Conservation (phyloP, 2,888 invertebrate genomes). For the Myopa tessellatipennis region DNA sequence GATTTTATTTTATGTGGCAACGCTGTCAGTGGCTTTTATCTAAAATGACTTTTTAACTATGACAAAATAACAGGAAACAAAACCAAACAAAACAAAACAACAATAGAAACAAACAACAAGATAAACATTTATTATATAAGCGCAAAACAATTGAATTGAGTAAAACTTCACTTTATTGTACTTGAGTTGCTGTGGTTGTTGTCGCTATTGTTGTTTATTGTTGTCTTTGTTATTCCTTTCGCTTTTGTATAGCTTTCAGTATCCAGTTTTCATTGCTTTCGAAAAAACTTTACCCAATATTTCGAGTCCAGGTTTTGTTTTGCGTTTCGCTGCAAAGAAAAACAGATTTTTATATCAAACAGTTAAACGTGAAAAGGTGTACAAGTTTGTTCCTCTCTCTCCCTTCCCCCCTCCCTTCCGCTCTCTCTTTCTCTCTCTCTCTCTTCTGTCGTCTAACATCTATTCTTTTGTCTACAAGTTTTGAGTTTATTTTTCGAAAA, state of each 20-base stretch:
- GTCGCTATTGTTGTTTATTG: neutral
- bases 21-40: slow-evolving; percentile 2
- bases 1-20: slow-evolving; percentile 5
- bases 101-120: neutral
- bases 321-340: too few species aligned
- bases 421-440: neutral
- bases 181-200: neutral
- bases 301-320: too few species aligned
- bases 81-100: neutral
- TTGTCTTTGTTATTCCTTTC: too few species aligned
- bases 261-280: too few species aligned
- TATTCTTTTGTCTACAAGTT: neutral
- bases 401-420: neutral
- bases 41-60: neutral
- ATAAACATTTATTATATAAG: neutral
- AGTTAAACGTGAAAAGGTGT: too few species aligned
- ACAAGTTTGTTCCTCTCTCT: neutral
- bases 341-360: too few species aligned
- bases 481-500: neutral
- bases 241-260: too few species aligned
- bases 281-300: too few species aligned
- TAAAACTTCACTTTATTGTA: neutral
- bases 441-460: neutral
- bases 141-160: neutral
- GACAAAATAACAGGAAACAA: neutral